phyloP scores from a whole-genome alignment of 2,797 vertebrate species.

The Crenuchus spilurus region DNA sequence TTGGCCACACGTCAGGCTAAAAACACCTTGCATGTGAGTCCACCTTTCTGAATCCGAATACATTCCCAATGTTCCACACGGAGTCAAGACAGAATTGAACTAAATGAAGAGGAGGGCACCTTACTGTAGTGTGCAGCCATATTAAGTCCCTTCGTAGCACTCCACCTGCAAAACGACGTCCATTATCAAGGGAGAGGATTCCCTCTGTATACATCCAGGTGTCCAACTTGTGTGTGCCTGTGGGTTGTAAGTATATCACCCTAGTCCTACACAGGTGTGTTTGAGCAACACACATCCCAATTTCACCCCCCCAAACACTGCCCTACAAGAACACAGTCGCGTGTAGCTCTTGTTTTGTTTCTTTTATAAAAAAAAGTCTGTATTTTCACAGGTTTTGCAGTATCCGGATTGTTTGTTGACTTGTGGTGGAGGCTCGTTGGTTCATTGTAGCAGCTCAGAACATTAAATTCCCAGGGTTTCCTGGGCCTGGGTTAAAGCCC shows the following conservation, averaged over 20 bases:
- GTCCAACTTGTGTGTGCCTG: conserved; percentile 35
- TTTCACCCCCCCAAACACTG: conserved; percentile 48
- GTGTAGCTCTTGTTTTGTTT: conserved; percentile 39
- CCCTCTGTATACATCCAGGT: conserved; percentile 51
- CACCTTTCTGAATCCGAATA: conserved; percentile 80
- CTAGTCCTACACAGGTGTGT: conserved; percentile 45
- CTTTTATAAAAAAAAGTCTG: conserved; percentile 38
- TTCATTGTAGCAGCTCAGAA: conserved; percentile 89
- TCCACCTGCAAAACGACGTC: conserved; percentile 48
- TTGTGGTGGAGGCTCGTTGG: conserved; percentile 37
- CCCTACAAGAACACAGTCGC: conserved; percentile 34
- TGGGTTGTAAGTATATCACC: conserved; percentile 24
- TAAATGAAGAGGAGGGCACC: conserved; percentile 33
- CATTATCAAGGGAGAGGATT: conserved; percentile 42
- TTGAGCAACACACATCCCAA: conserved; percentile 44
- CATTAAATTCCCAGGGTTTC: conserved; percentile 97
- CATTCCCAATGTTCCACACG: conserved; percentile 78
- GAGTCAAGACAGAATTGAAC: conserved; percentile 48
- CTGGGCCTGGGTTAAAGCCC: conserved; percentile 98
- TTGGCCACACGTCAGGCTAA: conserved; percentile 70
- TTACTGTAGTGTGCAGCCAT: conserved; percentile 45
- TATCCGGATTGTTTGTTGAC: conserved; percentile 43
- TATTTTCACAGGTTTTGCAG: conserved; percentile 54
- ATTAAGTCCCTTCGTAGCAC: conserved; percentile 32
- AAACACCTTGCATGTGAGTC: conserved; percentile 74